These are phyloP conservation scores for Pseudococcus longispinus DNA, from an alignment of 2,888 invertebrate genomes.

Conservation along the genomic window DNA sequence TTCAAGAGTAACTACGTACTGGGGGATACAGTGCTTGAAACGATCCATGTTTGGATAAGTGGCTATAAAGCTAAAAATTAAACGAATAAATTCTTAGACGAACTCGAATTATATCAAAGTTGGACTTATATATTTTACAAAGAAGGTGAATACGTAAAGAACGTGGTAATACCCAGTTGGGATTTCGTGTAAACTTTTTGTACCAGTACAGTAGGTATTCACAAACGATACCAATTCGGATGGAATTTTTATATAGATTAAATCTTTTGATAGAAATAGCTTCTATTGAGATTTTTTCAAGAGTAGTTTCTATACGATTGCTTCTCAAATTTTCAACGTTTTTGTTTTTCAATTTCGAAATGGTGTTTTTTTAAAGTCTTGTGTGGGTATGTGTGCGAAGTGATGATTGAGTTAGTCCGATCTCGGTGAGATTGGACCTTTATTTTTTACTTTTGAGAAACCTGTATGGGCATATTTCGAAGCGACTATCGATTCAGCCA, in stretches of 20 bases:
- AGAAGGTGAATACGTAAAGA: conserved; percentile 1
- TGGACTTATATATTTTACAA: conserved; percentile 2
- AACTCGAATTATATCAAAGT: conserved; percentile 15
- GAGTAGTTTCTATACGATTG: background rate
- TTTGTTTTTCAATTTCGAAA: background rate
- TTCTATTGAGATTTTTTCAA: background rate
- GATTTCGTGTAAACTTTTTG: conserved; percentile 18
- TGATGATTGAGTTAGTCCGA: too few relatives aligned
- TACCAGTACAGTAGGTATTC: background rate
- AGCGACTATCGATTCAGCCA: too few relatives aligned
- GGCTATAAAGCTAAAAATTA: conserved; percentile 18
- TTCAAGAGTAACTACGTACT: background rate
- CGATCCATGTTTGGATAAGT: background rate
- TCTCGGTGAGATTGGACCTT: too few relatives aligned
- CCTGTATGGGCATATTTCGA: too few relatives aligned
- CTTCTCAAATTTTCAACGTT: background rate
- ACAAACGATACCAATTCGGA: conserved; percentile 1
- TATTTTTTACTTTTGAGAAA: too few relatives aligned
- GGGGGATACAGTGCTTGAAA: background rate
- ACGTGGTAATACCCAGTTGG: conserved; percentile 5
- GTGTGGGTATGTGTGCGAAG: too few relatives aligned
- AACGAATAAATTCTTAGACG: conserved; percentile 19
- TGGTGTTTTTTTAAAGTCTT: too few relatives aligned
- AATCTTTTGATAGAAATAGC: conserved; percentile 1
- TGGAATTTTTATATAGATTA: background rate